Base-by-base conservation (phyloP, 2,797 vertebrate species). In the Oophaga sylvatica region DNA sequence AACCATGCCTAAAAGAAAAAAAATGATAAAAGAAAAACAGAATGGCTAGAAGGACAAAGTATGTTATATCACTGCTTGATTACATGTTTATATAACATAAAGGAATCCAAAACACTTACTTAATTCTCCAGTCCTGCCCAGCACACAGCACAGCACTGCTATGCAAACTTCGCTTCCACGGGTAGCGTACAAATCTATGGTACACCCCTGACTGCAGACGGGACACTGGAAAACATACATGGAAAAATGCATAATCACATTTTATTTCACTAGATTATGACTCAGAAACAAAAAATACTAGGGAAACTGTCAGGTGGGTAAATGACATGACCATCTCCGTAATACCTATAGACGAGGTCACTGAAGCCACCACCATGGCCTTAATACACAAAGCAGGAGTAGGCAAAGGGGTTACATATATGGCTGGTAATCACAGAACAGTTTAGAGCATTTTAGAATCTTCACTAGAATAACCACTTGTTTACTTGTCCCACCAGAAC, bases 1-100 rank as follows among this genome's bases (percentile, higher is more conserved):
- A 91, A 57, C 96, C 96, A 16, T 97, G 93, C 91, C 96, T 97
- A 91, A 10, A 90, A 3, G 63, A 63, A 13, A 26, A 67, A 7
- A 65, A 67, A 59, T 62, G 5, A 11, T 31, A 70, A 17, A 5
- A 56, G 41, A 73, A 19, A 22, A 11, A 73, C 4, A n/a, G 22
- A 73, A 11, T 29, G n/a, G 17, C 0, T 16, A 41, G 31, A 31
- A 35, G 16, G 5, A 45, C 10, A 35, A 31, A 16, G 35, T 70
- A 29, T 67, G 26, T 15, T 29, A 78, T 16, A 11, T 17, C 57
- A 6, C 35, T 41, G 48, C 7, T 68, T 6, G 67, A 59, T 20
- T 53, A 45, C 41, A 62, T 53, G 2, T 20, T 6, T 5, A 26
- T 16, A 56, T 56, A 3, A n/a, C 26, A 26, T 86, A 3, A 35